Percentiles rank a stretch among this genome's conserved stretches.
Conservation (phyloP, 2,888 invertebrate genomes). For the Drosophila atripex region DNA sequence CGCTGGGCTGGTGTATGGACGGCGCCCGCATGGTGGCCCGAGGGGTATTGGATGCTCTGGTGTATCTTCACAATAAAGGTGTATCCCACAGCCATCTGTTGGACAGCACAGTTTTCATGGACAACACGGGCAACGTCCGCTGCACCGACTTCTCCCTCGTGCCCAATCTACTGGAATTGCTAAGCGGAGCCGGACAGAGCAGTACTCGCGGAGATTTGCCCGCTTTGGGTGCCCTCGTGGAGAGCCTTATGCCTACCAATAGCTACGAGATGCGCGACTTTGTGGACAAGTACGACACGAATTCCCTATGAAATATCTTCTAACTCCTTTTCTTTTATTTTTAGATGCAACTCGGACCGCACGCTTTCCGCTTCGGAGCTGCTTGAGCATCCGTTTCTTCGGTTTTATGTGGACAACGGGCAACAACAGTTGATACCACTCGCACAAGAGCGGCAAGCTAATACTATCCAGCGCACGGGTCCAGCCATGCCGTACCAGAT, state of each 20-base stretch:
- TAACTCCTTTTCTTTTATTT: no score
- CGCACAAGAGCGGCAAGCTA: conserved; percentile 52
- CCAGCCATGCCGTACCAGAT: conserved; percentile 65
- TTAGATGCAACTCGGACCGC: conserved; percentile 83
- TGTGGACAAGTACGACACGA: conserved; percentile 80
- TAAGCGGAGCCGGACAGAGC: conserved; percentile 74
- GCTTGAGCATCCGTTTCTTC: conserved; percentile 90
- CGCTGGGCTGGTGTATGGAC: conserved; percentile 83
- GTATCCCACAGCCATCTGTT: conserved; percentile 93
- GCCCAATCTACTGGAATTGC: conserved; percentile 81
- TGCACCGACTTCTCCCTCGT: conserved; percentile 83
- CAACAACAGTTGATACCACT: conserved; percentile 51
- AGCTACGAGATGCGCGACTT: conserved; percentile 83
- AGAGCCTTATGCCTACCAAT: conserved; percentile 80
- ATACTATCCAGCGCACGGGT: conserved; percentile 30
- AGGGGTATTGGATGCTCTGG: conserved; percentile 90
- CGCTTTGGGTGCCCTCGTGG: conserved; percentile 82
- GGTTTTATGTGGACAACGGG: conserved; percentile 73
- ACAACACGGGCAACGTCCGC: conserved; percentile 86
- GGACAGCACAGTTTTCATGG: conserved; percentile 89
- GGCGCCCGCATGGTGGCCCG: conserved; percentile 86
- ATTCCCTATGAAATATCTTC: background rate
- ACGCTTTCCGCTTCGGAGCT: conserved; percentile 90
- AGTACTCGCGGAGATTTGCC: conserved; percentile 82
- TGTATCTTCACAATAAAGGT: conserved; percentile 91